Base-by-base conservation (phyloP, 2,888 invertebrate genomes). In the Gari tellinella region DNA sequence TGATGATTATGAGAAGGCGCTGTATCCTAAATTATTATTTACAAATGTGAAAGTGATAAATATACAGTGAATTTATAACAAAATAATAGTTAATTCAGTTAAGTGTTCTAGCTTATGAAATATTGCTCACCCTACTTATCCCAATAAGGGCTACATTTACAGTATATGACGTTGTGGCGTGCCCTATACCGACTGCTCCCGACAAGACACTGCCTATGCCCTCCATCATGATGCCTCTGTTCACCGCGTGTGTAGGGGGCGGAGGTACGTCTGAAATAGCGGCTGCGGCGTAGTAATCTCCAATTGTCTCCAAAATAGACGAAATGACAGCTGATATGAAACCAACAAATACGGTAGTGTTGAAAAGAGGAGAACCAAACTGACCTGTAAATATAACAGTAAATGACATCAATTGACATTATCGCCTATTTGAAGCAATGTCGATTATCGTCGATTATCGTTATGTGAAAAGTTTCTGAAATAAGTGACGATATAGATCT, bases 161-260 rank as follows among this genome's bases (percentile, higher is more conserved):
- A 31, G 85, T 87, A 53, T 80, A 86, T 10, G 86, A 86, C 12
- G 88, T 85, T 0, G 86, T 87, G 19, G 84, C 86, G 55, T 87
- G 86, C 0, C 84, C 84, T 0, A 82, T 85, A 7, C 86, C 88
- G 23, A 86, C 65, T 5, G 83, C 67, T 2, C 86, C 88, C 1
- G 85, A 84, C 19, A 87, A 37, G 1, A 87, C 67, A 56, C 86
- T 83, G 1, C 85, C 83, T 2, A 86, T 10, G 0, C 78, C 78
- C 53, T 88, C 88, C 17, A 86, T 40, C 1, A 88, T 62, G 15
- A 88, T 84, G 0, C 86, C 88, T 19, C 88, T 66, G 60, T 84
- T 86, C 1, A 86, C 81, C 5, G 88, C 88, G 62, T 85, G 85
- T 3, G 70, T 62, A 17, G 88, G 86, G 0, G 86, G 84, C 7